phyloP scores from a whole-genome alignment of 2,113 vertebrate genomes.

The human (Homo sapiens) region DNA sequence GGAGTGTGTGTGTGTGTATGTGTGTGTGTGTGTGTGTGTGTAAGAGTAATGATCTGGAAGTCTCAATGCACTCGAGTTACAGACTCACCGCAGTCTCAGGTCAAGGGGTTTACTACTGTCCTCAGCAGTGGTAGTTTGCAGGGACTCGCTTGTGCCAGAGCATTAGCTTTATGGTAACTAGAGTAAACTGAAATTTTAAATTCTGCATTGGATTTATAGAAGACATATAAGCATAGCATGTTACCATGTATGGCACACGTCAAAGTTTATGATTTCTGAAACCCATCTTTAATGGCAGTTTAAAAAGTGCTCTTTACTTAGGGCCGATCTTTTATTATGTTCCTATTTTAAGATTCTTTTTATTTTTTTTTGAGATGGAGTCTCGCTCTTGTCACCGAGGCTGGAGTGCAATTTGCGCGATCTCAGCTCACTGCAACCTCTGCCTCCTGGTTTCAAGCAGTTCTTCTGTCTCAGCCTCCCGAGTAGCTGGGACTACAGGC shows the following conservation, averaged over 20 bases:
- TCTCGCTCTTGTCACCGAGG: no score
- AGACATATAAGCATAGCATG: neutral
- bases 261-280: neutral
- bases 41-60: neutral
- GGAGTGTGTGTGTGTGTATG: no score
- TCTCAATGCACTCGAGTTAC: neutral
- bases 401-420: no score
- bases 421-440: no score
- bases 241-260: neutral
- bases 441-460: no score
- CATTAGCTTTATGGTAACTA: neutral
- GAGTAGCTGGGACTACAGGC: no score
- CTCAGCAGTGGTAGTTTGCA: neutral
- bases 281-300: neutral
- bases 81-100: neutral
- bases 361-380: no score
- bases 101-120: fast-evolving
- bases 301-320: neutral
- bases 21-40: neutral
- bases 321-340: neutral
- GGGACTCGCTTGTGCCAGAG: neutral
- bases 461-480: no score
- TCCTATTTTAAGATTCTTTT: neutral
- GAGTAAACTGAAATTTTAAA: neutral
- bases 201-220: neutral